Evolutionary conservation across 2,888 invertebrate species (phyloP), one percentile per base, ranked within the genome.

Genomic region (Ectemnius lituratus): DNA sequence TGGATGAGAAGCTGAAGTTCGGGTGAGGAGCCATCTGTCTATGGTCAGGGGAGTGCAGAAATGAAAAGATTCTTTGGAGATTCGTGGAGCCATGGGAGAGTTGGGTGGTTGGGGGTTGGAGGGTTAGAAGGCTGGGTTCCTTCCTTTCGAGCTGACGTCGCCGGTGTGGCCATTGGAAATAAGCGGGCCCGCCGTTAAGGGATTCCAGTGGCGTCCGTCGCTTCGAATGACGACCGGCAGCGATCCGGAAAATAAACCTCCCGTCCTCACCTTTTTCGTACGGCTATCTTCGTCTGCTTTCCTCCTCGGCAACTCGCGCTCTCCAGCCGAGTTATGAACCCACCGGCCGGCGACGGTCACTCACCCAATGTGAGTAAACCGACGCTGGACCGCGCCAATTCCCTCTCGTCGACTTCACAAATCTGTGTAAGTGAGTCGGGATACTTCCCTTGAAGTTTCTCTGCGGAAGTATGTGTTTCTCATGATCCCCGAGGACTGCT

Each of bases 161-260:
- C 70, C 73, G 60, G 52, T 64, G 73, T 70, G 63, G 78, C 81
- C 78, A 78, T 78, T 76, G 81, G 81, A 78, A 84, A 86, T 79
- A 86, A 81, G 75, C 76, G 61, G 78, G 62, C 71, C 70, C 64
- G 62, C 80, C 83, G 81, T 87, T 84, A 83, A 86, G 87, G 86
- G 85, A 87, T 86, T 87, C 86, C 83, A 78, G 66, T 74, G 77
- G 84, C 80, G 86, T 87, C 82, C 84, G 84, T 85, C 84, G 82
- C 80, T 84, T 85, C 83, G 83, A 84, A 88, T 87, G 85, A 86
- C 84, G 87, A 86, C 81, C 83, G 85, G 75, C 84, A 85, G 84
- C 85, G 83, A 87, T 85, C 86, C 81, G 80, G 84, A 84, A 88
- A 88, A 87, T 88, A 85, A 87, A 88, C 85, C 80, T 76, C 62